phyloP scores from a whole-genome alignment of 2,797 vertebrate genomes.

The Sebastolobus altivelis region DNA sequence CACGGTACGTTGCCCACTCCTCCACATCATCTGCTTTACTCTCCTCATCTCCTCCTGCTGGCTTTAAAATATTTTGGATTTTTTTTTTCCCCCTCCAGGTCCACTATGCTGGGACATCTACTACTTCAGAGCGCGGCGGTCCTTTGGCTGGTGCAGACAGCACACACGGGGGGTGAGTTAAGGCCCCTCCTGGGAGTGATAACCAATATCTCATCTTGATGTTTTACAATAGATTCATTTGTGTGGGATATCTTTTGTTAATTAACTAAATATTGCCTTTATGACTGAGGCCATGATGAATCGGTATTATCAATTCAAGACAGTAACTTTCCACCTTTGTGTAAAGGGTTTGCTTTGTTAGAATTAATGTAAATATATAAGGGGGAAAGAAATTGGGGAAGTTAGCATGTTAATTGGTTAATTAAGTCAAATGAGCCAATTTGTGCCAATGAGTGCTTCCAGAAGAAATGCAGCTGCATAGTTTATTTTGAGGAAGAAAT shows the following conservation, averaged over 20 bases:
- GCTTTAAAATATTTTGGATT: slow-evolving; percentile 13
- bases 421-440: neutral
- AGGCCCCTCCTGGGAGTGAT: neutral
- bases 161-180: slow-evolving; percentile 70
- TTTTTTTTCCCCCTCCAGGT: slow-evolving; percentile 31
- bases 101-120: slow-evolving; percentile 73
- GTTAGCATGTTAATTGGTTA: neutral
- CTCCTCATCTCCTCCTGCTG: slow-evolving; percentile 30
- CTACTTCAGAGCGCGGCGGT: slow-evolving; percentile 71
- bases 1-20: slow-evolving; percentile 44
- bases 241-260: neutral
- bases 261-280: neutral
- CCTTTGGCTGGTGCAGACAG: slow-evolving; percentile 75
- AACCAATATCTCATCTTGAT: neutral
- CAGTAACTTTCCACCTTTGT: neutral
- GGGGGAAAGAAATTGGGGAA: too few species aligned
- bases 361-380: neutral
- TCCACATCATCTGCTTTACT: slow-evolving; percentile 35
- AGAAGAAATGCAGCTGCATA: neutral
- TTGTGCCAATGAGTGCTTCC: neutral
- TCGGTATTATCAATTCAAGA: neutral
- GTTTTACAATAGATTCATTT: neutral
- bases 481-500: neutral
- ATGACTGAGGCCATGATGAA: neutral
- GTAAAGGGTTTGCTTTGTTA: neutral